Evolutionary conservation across 2,113 vertebrate genomes (phyloP), one percentile per base, ranked within the genome.

Genomic region (Carassius auratus): DNA sequence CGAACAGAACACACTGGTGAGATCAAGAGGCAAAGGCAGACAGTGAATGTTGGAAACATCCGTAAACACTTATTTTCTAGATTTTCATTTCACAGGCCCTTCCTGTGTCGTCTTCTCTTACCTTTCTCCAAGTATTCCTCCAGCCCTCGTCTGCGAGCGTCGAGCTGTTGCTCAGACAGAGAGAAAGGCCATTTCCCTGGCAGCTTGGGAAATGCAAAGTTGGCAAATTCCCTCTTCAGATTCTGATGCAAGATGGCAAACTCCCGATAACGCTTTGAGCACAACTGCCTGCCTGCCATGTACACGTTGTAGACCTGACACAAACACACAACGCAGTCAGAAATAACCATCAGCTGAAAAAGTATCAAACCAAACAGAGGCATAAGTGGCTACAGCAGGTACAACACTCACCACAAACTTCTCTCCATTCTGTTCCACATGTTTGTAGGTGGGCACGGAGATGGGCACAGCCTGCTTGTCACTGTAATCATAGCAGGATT

Each of bases 131-230:
- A 93, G 87, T 98, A 99, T 85, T 99, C 98, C 91, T 99, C 98
- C 83, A 99, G 93, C 2, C 98, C 98, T 42, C 98, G 91, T 30
- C 98, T 92, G 3, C 98, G 96, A 0, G 96, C 93, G 0, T 99
- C 98, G 91, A 99, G 92, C 90, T 99, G 98, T 92, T 99, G 98
- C 84, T 99, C 98, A 0, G 97, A 99, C 57, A 99, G 89, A 0
- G 97, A 97, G 92, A 99, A 99, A 0, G 98, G 98, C 98, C 98
- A 99, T 86, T 99, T 99, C 0, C 98, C 98, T 0, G 98, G 98
- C 19, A 99, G 94, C n/a, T 98, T 96, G 0, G 98, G 97, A 88
- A 99, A 99, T 48, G 95, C 97, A 91, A 98, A 99, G 92, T 95
- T 98, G 91, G 96, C 94, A 86, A 97, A 99, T 74, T 99, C 98